Evolutionary conservation across 2,888 invertebrate species (phyloP), one percentile per base, ranked within the genome.

Genomic region (Conchocele bisecta): DNA sequence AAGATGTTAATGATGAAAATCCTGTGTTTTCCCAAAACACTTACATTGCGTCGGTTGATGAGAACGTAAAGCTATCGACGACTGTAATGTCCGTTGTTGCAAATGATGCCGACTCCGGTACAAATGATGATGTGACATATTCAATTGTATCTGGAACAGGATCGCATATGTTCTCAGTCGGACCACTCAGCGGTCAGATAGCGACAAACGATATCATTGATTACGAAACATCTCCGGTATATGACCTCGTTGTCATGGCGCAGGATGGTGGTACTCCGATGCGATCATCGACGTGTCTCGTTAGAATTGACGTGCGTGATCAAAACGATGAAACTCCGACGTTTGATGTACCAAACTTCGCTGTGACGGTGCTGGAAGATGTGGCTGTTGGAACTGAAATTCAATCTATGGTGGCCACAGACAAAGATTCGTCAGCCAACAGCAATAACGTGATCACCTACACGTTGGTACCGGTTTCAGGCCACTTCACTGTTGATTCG

Each of bases 241-340:
- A 83, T 66, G 72, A 75, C 7, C 61, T 88, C 1, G 67, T 75
- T 3, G 69, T 88, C 4, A 61, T 78, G 54, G 86, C 83, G 5
- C 56, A 46, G 24, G 89, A 89, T 69, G 67, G 63, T 5, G 88
- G 86, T 3, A 70, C 60, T 1, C 71, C 82, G 2, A 22, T 75
- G 11, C 58, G 77, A 20, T 80, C 83, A 3, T 72, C 86, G 5
- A 70, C 70, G 17, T 77, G 78, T 54, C 28, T 81, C 15, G 84
- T 82, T 1, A 42, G 67, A 24, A 74, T 86, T 6, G 70, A 67
- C 3, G 66, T 87, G 7, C 54, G 44, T 26, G 88, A 88, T 60
- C 24, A 84, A 7, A 88, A 88, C 58, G 88, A 88, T 59, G 86
- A 85, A 41, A 53, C 77, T 0, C 86, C 88, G 1, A 51, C 57